Evolutionary conservation across 2,888 invertebrate genomes (phyloP).

Genomic region (Hemaris fuciformis): DNA sequence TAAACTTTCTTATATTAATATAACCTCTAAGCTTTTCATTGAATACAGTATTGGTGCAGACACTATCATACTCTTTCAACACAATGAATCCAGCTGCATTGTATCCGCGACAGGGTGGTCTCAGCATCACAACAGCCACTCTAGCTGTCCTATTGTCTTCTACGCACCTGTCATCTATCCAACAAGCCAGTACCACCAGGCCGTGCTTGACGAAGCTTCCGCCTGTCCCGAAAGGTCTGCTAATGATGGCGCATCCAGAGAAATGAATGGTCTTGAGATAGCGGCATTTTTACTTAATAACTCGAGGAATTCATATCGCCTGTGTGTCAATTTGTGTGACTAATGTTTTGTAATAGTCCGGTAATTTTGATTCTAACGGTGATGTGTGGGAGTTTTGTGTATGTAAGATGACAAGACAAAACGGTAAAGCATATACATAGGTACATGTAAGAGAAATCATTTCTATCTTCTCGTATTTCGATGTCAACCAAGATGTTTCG

Average conservation of each 20-base stretch:
- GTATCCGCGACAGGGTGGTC: slow-evolving; percentile 64
- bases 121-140: slow-evolving; percentile 63
- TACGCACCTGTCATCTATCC: slow-evolving; percentile 40
- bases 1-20: neutral
- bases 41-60: neutral
- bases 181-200: neutral
- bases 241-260: neutral
- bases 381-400: neutral
- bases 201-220: neutral
- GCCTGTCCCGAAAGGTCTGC: neutral
- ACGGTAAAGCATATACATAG: no score
- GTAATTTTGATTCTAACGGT: neutral
- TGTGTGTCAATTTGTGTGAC: slow-evolving; percentile 4
- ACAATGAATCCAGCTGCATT: slow-evolving; percentile 43
- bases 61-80: slow-evolving; percentile 19
- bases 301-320: neutral
- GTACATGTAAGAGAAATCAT: no score
- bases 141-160: slow-evolving; percentile 79
- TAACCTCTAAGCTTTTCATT: neutral
- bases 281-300: neutral
- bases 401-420: no score
- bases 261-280: slow-evolving; percentile 1
- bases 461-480: neutral
- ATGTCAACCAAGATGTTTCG: neutral
- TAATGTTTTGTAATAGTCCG: neutral